Percentiles rank a stretch among this genome's conserved stretches.
These are phyloP conservation scores for Mastomys coucha DNA, from an alignment of 2,113 vertebrate genomes.

Conservation along the genomic window DNA sequence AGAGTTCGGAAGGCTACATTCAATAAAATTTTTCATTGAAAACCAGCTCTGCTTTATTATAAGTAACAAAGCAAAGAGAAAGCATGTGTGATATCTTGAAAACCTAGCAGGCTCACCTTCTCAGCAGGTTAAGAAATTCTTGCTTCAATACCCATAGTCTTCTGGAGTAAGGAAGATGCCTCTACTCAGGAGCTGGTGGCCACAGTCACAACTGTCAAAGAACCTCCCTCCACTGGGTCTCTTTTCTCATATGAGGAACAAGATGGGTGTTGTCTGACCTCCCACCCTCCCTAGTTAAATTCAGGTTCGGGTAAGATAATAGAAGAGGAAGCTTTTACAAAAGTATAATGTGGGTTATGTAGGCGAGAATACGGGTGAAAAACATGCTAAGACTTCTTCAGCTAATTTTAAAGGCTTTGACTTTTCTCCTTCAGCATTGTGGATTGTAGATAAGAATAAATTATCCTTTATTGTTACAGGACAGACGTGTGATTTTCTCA, in stretches of 20 bases:
- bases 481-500: not conserved
- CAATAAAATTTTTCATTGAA: not conserved
- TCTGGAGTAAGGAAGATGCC: not conserved
- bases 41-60: not conserved
- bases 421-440: not conserved
- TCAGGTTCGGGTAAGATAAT: not conserved
- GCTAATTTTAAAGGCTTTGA: conserved; percentile 38
- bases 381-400: not conserved
- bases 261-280: not conserved
- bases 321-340: not conserved
- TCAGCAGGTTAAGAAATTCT: not conserved
- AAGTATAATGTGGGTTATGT: not conserved
- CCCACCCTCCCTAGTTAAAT: not conserved
- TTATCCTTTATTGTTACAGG: not conserved
- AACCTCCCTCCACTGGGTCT: not conserved
- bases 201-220: conserved; percentile 24
- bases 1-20: not conserved
- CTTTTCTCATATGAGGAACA: not conserved
- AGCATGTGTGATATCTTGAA: conserved; percentile 1
- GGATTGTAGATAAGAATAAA: conserved; percentile 14
- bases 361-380: not conserved
- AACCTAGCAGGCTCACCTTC: not conserved
- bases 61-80: not conserved
- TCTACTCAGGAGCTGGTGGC: not conserved
- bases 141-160: conserved; percentile 52